Base-by-base conservation (phyloP, 2,113 vertebrate species). In the Neopipo cinnamomea region DNA sequence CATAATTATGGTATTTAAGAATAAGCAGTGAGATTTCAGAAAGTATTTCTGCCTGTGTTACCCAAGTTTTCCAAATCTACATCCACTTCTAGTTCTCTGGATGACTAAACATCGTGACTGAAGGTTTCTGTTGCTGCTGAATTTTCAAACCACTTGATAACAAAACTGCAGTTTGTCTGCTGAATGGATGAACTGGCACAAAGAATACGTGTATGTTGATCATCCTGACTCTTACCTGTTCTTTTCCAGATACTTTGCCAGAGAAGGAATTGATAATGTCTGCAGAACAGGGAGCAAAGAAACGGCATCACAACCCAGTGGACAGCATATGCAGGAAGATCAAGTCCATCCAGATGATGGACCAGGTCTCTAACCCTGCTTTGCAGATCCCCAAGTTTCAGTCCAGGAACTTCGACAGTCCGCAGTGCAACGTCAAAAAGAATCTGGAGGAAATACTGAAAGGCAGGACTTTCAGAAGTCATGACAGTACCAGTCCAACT, bases 241-340 rank as follows among this genome's bases (percentile, higher is more conserved):
- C 35, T 53, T 91, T 79, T 76, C 30, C 76, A 97, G 94, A 0
- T 53, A 30, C 39, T 67, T 58, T 44, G 30, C 35, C 50, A 41
- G 17, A 49, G 11, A 25, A 35, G 15, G 28, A 46, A 22, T 63
- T 53, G 22, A 20, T 11, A 23, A 98, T 97, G 97, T 41, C 93
- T 68, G 88, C 50, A 12, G 58, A 56, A 16, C 22, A 41, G 3
- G 74, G 97, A 50, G 75, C n/a, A 55, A 12, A 88, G 7, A 94
- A 96, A 23, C 98, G 97, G 24, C 97, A 97, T 12, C 98, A 99
- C 95, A 99, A 99, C 89, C 99, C 99, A 0, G 98, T 99, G 89
- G 98, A 99, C 95, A 99, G 99, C 96, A 99, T 99, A 83, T 98
- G 99, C 94, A 98, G 98, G 79, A 99, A 99, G 91, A 97, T 99